Base-by-base conservation (phyloP, 2,797 vertebrate species). In the Vireo griseus region DNA sequence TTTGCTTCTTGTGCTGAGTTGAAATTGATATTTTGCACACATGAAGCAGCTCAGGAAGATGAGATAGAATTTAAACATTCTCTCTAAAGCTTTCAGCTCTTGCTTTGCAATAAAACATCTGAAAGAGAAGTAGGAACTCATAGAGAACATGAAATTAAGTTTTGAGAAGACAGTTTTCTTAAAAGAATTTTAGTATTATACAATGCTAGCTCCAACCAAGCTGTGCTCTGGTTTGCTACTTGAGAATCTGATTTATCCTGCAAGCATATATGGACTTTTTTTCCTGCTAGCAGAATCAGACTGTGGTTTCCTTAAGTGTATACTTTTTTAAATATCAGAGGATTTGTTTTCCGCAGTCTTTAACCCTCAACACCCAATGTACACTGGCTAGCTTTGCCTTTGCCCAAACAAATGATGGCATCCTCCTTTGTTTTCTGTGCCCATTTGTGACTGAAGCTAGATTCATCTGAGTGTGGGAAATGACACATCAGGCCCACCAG, bases 131-230 rank as follows among this genome's bases (percentile, higher is more conserved):
- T 22, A 78, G 17, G 10, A 82, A 45, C 14, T 75, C 4, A n/a
- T 25, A 57, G 65, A 88, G n/a, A 51, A 48, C 10, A n/a, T 33
- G 6, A 88, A 88, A 76, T 25, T 63, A 72, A 25, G 50, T 54
- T 0, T 40, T 65, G 17, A 89, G 20, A 81, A 61, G 33, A 48
- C 10, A 1, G 5, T 42, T 72, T 82, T 69, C 28, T 48, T 55
- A 66, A 89, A 92, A 76, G 58, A 62, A 69, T 55, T 79, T n/a
- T 47, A 54, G 11, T 65, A 45, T 55, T 67, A 66, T 48, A 67
- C 4, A 28, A 44, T 2, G 2, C 47, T 33, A 71, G 1, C 20
- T 77, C 22, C 35, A 69, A 62, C 12, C 17, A 55, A 82, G 22
- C 15, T 76, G 69, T 62, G 17, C 14, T 72, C 58, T 84, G 5